Conservation (phyloP, 2,888 invertebrate species). For the Acleris cristana region DNA sequence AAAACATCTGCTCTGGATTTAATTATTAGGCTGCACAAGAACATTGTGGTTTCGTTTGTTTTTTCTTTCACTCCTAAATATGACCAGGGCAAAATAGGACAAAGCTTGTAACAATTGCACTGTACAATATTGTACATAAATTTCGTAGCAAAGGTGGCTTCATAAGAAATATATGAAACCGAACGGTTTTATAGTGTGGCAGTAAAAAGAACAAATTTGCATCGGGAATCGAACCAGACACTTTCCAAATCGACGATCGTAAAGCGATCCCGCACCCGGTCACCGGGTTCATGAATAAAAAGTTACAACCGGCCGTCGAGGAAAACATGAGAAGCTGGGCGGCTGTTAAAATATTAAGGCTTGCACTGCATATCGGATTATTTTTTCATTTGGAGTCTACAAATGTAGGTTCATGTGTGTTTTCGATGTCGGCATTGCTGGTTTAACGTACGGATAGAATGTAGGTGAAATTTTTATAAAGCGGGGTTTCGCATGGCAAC, state of each 20-base stretch:
- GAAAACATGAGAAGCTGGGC: conserved; percentile 43
- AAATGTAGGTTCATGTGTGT: conserved; percentile 31
- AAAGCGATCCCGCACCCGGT: conserved; percentile 68
- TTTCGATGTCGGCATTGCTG: conserved; percentile 31
- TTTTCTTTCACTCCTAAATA: conserved; percentile 3
- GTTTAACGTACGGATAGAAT: conserved; percentile 30
- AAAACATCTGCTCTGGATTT: conserved; percentile 33
- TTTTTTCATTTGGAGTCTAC: conserved; percentile 33
- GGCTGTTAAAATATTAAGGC: conserved; percentile 51
- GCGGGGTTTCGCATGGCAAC: conserved; percentile 12
- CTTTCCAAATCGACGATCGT: conserved; percentile 73
- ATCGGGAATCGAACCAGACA: conserved; percentile 70
- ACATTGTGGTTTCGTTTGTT: conserved; percentile 2
- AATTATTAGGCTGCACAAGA: conserved; percentile 34
- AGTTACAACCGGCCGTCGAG: conserved; percentile 41
- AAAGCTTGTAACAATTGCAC: conserved; percentile 51
- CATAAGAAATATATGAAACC: conserved; percentile 56
- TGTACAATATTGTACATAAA: conserved; percentile 49
- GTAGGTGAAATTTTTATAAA: conserved; percentile 27
- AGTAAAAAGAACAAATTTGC: conserved; percentile 71
- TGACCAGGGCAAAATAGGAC: not conserved
- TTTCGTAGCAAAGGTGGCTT: conserved; percentile 55
- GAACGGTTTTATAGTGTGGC: conserved; percentile 67
- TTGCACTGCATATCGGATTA: conserved; percentile 33
- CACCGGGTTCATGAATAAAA: conserved; percentile 72